Percentiles rank a stretch among this genome's conserved stretches.
Conservation (phyloP, 2,113 vertebrate genomes). For the Percina caprodes region DNA sequence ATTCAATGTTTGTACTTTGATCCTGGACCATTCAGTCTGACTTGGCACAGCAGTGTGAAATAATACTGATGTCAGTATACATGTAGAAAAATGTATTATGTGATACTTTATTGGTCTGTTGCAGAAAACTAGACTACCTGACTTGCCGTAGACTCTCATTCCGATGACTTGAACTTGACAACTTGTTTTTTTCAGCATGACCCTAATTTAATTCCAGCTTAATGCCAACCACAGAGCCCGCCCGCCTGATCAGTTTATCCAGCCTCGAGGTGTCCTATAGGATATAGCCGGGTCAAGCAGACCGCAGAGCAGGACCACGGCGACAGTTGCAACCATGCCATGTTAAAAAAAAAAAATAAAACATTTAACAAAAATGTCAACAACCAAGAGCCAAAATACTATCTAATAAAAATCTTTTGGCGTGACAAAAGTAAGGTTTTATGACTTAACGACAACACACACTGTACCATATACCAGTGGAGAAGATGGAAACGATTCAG, state of each 20-base stretch:
- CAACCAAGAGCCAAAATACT: background rate
- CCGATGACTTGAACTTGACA: background rate
- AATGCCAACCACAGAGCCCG: too few species aligned
- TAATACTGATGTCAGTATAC: background rate
- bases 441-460: background rate
- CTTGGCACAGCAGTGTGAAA: background rate
- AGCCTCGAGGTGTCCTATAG: too few species aligned
- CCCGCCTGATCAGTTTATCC: too few species aligned
- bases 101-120: background rate
- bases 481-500: background rate
- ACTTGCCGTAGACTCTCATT: too few species aligned
- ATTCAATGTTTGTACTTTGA: background rate
- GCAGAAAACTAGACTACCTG: background rate
- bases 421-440: background rate
- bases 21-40: background rate
- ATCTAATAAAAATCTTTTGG: background rate
- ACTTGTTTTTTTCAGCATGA: background rate
- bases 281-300: too few species aligned
- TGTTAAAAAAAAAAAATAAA: background rate
- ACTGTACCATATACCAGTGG: background rate
- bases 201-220: background rate
- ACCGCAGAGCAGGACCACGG: too few species aligned
- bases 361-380: background rate
- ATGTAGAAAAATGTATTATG: conserved; percentile 1
- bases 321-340: too few species aligned